phyloP scores from a whole-genome alignment of 2,113 vertebrate species.

The Sinocyclocheilus anophthalmus region DNA sequence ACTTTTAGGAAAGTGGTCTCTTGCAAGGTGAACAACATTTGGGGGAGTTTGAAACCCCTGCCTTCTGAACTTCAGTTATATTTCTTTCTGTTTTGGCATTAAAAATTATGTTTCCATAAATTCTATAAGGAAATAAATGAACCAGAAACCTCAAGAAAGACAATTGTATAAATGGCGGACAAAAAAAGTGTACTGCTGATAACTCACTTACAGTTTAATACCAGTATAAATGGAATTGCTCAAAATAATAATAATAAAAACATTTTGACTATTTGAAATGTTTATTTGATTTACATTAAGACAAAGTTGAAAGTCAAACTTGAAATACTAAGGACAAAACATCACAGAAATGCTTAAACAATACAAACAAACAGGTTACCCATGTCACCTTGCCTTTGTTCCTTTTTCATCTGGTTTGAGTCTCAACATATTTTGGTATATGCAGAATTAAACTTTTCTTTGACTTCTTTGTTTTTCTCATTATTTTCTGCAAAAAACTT shows the following conservation, averaged over 20 bases:
- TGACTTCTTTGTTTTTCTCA: background rate
- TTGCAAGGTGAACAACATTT: background rate
- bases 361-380: background rate
- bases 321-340: constrained; percentile 59
- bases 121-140: background rate
- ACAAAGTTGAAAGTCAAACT: constrained; percentile 62
- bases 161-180: background rate
- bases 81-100: background rate
- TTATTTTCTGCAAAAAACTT: background rate
- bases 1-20: background rate
- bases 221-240: background rate
- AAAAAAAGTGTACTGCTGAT: background rate
- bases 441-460: too few relatives aligned
- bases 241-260: background rate
- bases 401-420: background rate
- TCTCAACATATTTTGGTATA: background rate
- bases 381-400: background rate
- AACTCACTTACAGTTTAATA: background rate
- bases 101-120: background rate
- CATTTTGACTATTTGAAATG: constrained; percentile 59
- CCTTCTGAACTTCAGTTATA: background rate
- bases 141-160: background rate
- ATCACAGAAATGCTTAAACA: constrained; percentile 55
- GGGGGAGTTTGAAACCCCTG: background rate
- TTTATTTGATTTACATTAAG: constrained; percentile 73